Evolutionary conservation across 2,113 vertebrate species (phyloP).

Genomic region (Phoxinus phoxinus): DNA sequence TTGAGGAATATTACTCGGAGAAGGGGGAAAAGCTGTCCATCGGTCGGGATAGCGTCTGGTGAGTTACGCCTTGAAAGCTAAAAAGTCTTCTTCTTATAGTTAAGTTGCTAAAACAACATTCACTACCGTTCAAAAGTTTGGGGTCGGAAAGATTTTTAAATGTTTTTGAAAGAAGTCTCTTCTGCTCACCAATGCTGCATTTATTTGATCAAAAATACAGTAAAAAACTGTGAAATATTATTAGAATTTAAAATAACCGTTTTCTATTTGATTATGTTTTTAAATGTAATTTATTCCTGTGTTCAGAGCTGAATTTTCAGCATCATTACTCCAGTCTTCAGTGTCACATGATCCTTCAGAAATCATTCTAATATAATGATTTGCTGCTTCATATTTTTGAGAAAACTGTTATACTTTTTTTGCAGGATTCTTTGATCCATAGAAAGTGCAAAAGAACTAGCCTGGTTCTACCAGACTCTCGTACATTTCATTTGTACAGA

Average conservation of each 20-base stretch:
- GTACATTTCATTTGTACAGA: too few species aligned
- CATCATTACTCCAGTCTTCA: background rate
- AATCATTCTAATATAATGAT: background rate
- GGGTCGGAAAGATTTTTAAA: background rate
- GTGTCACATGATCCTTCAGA: background rate
- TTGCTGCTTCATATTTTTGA: background rate
- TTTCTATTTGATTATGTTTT: background rate
- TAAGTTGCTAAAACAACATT: background rate
- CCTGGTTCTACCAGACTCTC: too few species aligned
- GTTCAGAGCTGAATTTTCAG: background rate
- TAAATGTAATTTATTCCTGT: background rate
- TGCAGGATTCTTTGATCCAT: too few species aligned
- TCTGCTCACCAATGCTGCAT: background rate
- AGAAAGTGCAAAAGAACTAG: too few species aligned
- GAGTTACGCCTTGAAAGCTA: slow-evolving; percentile 51
- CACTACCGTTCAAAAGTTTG: background rate
- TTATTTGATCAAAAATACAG: background rate
- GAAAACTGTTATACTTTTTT: background rate
- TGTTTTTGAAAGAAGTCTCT: background rate
- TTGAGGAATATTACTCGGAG: slow-evolving; percentile 83
- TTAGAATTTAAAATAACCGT: background rate
- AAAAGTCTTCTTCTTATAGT: background rate
- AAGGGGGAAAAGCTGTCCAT: slow-evolving; percentile 77
- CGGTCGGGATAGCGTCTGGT: slow-evolving; percentile 85
- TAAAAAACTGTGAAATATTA: background rate